Base-by-base conservation (phyloP, 2,113 vertebrate genomes). In the Sinocyclocheilus rhinocerous region DNA sequence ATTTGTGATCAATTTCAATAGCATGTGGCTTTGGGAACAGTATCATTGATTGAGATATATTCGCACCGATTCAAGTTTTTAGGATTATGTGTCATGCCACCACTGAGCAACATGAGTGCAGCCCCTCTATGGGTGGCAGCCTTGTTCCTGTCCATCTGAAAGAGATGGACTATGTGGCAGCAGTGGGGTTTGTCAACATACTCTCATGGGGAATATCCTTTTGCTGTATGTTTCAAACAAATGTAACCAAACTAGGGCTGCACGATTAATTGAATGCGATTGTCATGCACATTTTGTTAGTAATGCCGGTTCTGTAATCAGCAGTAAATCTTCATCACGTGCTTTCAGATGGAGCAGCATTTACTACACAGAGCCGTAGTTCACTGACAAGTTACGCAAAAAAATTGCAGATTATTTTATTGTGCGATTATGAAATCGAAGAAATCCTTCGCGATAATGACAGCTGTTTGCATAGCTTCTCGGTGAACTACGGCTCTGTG, bases 111-210 rank as follows among this genome's bases (percentile, higher is more conserved):
- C 63, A 69, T 75, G 48, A 50, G 42, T 26, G 11, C 36, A 55
- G 81, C 48, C 36, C 70, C 52, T 75, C 65, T 75, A 79, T 85
- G 67, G 59, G 72, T 77, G 76, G 86, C 80, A 87, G 82, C 57
- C 75, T 80, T 59, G 86, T 57, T 73, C 72, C 42, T 87, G 42
- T 69, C 42, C 42, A 59, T 39, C 50, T 77, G 63, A 26, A 57
- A 55, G 61, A 83, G 55, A 24, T 29, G 42, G 24, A 83, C 16
- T 73, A 73, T 59, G 33, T 83, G 65, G 50, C 67, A 55, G 7
- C 81, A 59, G 18, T 73, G 50, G 50, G 80, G 48, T 83, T 83
- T 83, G 67, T 73, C 29, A 83, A 57, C 45, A 36, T 42, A 50
- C 22, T 83, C 67, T 50, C 29, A 16, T 83, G 26, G 81, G 81